Percentiles rank a stretch among this genome's conserved stretches.
Conservation (phyloP, 2,797 vertebrate species). For the Schizothorax lantsangensis region DNA sequence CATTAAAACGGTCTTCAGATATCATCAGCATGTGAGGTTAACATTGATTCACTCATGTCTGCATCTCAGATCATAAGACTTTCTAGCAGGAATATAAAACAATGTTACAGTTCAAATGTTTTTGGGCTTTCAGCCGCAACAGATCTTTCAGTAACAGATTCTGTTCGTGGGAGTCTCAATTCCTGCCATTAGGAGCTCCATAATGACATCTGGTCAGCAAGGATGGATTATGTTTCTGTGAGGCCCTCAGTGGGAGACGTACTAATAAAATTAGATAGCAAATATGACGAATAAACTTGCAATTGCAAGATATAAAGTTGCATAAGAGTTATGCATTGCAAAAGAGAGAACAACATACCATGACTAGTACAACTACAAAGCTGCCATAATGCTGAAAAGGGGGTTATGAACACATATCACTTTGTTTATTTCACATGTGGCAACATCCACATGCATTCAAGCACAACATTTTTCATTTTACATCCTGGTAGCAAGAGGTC, state of each 20-base stretch:
- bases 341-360: not conserved
- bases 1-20: not conserved
- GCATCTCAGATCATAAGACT: not conserved
- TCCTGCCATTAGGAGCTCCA: slow-evolving; percentile 7
- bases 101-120: not conserved
- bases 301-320: not conserved
- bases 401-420: not conserved
- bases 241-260: not conserved
- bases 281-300: not conserved
- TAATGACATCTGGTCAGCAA: slow-evolving; percentile 21
- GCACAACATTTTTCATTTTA: not conserved
- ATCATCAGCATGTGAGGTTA: not conserved
- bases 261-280: not conserved
- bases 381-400: not conserved
- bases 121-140: not conserved
- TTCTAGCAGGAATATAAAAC: not conserved
- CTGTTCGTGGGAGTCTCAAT: slow-evolving; percentile 8
- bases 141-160: not conserved
- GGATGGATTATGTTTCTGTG: not conserved
- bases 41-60: not conserved
- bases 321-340: not conserved
- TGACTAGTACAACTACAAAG: not conserved
- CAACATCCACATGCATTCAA: not conserved
- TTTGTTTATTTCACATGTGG: not conserved
- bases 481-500: not conserved